A percentile compares a stretch with the other conserved stretches of the same genome.
Conservation (phyloP, 2,797 vertebrate genomes). For the Phyllotis vaccarum region DNA sequence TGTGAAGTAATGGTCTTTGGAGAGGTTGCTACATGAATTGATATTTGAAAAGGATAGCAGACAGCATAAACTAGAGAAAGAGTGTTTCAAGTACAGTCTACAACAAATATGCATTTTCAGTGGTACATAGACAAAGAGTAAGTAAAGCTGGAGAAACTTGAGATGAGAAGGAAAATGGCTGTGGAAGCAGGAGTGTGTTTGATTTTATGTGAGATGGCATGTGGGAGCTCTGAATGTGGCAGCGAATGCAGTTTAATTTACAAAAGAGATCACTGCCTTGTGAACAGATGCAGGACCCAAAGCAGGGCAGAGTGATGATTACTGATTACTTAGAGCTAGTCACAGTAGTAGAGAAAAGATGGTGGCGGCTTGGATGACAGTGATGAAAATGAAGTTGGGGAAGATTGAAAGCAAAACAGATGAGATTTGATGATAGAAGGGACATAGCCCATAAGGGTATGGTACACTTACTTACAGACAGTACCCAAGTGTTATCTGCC, state of each 20-base stretch:
- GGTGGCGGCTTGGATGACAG: neutral
- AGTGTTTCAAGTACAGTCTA: neutral
- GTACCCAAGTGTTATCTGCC: neutral
- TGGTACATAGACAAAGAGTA: neutral
- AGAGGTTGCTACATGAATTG: neutral
- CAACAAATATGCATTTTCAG: neutral
- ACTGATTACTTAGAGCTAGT: neutral
- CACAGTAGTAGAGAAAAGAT: neutral
- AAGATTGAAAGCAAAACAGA: neutral
- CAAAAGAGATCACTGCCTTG: neutral
- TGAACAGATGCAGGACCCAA: neutral
- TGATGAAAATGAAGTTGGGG: neutral
- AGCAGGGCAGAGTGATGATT: neutral
- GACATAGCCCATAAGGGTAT: neutral
- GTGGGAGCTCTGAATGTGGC: neutral
- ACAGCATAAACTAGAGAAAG: neutral
- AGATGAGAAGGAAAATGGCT: neutral
- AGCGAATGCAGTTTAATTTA: neutral
- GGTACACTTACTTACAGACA: neutral
- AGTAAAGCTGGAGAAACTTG: neutral
- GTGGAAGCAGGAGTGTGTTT: neutral
- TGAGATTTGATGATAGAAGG: neutral
- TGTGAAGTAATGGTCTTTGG: neutral
- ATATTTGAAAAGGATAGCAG: constrained; percentile 5
- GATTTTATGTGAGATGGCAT: neutral